phyloP scores from a whole-genome alignment of 2,113 vertebrate species.

The Alces alces region DNA sequence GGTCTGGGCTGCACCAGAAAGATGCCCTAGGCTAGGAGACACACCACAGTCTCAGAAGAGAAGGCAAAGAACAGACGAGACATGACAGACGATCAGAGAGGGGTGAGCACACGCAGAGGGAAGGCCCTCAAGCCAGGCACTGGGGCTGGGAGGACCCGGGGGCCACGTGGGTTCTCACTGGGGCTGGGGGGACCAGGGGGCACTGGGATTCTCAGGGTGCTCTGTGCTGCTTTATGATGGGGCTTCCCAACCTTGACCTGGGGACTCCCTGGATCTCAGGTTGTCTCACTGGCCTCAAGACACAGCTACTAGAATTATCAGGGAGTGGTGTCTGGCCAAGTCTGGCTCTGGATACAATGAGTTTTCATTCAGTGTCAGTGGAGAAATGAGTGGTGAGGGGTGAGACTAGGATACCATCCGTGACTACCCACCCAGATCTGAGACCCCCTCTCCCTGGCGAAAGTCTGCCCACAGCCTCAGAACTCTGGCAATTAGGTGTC shows the following conservation, averaged over 20 bases:
- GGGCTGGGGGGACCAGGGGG: too few species aligned
- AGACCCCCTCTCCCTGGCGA: background rate
- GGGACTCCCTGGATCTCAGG: background rate
- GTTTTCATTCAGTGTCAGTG: background rate
- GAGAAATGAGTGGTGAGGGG: background rate
- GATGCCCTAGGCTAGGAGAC: background rate
- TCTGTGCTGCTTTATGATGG: background rate
- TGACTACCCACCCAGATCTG: too few species aligned
- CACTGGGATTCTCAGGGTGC: background rate
- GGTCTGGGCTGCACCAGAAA: background rate
- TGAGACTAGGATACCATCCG: background rate
- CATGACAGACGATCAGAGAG: background rate
- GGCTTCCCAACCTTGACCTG: background rate
- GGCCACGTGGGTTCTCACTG: background rate
- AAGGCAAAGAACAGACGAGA: background rate
- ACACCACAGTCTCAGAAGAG: background rate
- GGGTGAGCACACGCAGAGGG: background rate
- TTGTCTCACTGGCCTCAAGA: background rate
- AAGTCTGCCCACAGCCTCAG: background rate
- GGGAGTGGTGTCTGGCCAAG: background rate
- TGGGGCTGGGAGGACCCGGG: background rate
- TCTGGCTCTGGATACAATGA: background rate
- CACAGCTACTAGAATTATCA: background rate
- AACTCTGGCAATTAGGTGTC: background rate
- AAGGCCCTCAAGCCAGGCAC: background rate